phyloP scores from a whole-genome alignment of 2,797 vertebrate species.

The Sciurus carolinensis region DNA sequence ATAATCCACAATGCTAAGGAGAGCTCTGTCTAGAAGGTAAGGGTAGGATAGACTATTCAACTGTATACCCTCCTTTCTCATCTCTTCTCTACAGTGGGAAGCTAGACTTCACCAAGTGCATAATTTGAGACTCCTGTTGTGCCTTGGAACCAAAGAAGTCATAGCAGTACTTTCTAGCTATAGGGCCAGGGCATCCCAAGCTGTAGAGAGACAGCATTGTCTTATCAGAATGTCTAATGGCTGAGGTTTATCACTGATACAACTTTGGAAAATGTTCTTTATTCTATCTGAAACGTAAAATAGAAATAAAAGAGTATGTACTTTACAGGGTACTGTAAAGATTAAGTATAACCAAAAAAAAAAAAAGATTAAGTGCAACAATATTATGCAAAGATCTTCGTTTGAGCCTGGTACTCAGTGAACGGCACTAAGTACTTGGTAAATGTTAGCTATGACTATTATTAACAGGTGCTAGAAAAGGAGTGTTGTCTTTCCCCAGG shows the following conservation, averaged over 20 bases:
- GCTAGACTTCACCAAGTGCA: background rate
- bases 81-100: background rate
- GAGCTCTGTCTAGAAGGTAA: background rate
- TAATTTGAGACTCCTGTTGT: constrained; percentile 15
- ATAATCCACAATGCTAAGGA: background rate
- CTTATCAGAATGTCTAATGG: constrained; percentile 10
- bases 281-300: constrained; percentile 4
- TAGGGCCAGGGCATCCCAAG: background rate
- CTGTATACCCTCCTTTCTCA: background rate
- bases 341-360: background rate
- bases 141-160: constrained; percentile 53
- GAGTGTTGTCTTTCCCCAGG: background rate
- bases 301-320: background rate
- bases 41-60: background rate
- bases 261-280: background rate
- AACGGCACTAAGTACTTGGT: background rate
- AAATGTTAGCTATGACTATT: background rate
- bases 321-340: background rate
- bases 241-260: background rate
- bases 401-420: background rate
- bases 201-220: background rate
- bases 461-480: background rate
- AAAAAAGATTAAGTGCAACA: background rate
- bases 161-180: background rate
- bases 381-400: background rate